A percentile compares a stretch with the other conserved stretches of the same genome.
These are phyloP conservation scores for Thera britannica DNA, from an alignment of 2,888 invertebrate genomes.

Conservation along the genomic window DNA sequence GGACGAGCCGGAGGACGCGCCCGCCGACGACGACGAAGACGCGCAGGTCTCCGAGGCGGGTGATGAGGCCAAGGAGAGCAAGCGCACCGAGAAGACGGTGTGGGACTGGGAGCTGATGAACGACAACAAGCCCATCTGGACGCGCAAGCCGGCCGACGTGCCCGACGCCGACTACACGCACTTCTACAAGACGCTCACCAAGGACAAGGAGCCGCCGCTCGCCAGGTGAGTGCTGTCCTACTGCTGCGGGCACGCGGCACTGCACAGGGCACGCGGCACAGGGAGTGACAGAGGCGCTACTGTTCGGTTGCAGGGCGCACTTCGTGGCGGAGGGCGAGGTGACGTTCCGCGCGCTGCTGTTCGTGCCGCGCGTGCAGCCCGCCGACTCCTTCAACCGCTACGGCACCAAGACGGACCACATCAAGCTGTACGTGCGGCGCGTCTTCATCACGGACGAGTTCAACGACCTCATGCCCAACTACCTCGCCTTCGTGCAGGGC, in stretches of 20 bases:
- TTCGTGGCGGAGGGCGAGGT: constrained; percentile 99
- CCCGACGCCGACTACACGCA: constrained; percentile 95
- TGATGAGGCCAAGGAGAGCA: constrained; percentile 84
- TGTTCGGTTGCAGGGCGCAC: constrained; percentile 86
- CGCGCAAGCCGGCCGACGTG: constrained; percentile 94
- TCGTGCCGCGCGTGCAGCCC: constrained; percentile 95
- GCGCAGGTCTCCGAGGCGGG: constrained; percentile 86
- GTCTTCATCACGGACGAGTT: constrained; percentile 99
- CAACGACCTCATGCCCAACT: constrained; percentile 99
- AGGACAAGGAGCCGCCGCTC: constrained; percentile 93
- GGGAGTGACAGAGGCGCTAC: no score
- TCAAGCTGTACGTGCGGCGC: constrained; percentile 98
- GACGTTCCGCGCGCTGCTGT: constrained; percentile 98
- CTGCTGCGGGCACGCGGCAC: no score
- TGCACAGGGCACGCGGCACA: no score
- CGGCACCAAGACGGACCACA: constrained; percentile 96
- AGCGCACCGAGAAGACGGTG: constrained; percentile 96
- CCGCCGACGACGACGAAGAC: constrained; percentile 56
- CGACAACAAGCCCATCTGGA: constrained; percentile 99
- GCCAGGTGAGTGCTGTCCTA: constrained; percentile 77
- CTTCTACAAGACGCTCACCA: constrained; percentile 98
- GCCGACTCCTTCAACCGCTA: constrained; percentile 97
- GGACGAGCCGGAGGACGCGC: constrained; percentile 43
- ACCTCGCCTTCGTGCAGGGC: constrained; percentile 95
- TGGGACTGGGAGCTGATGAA: constrained; percentile 99